Evolutionary conservation across 2,113 vertebrate species (phyloP), one percentile per base, ranked within the genome.

Genomic region (Anthoscopus minutus): DNA sequence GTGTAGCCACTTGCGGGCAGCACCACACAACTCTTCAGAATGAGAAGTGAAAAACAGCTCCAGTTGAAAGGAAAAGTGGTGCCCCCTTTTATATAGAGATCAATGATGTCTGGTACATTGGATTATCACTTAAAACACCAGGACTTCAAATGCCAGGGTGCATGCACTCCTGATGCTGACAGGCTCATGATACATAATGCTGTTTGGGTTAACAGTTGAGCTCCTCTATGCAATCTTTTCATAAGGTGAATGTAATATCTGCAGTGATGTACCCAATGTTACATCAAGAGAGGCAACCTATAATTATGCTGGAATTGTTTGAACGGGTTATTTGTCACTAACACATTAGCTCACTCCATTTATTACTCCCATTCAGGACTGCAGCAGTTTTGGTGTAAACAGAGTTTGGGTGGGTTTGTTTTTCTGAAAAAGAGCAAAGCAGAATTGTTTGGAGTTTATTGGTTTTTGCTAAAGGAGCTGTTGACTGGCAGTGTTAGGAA

Each of bases 1-100:
- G 57, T 76, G 83, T 71, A 94, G 80, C 95, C 95, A 94, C 94
- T 95, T 97, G 95, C 95, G 90, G 95, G 94, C 95, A 97, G 95
- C 93, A 93, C 88, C 86, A 90, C 90, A 96, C 96, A 96, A 45
- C 94, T 96, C 89, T 95, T 97, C 53, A 69, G 88, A 82, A 88
- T 60, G 72, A 92, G 73, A 84, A 96, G 86, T 90, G 92, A 96
- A 94, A 96, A 97, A 92, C 56, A 88, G 77, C 88, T 93, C 64
- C 86, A 88, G 86, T 31, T 93, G 93, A 96, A 93, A 93, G 72
- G 90, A 92, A 88, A 96, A 95, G 88, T 79, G 80, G 88, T 94
- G 88, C 90, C 93, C 94, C 61, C 81, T 94, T 95, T 96, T 96
- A 88, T 93, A 83, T 9, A 84, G 92, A 96, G 90, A 96, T 94